These are phyloP conservation scores for Campopleginae sp. DNA, from an alignment of 2,888 invertebrate species.

Conservation along the genomic window DNA sequence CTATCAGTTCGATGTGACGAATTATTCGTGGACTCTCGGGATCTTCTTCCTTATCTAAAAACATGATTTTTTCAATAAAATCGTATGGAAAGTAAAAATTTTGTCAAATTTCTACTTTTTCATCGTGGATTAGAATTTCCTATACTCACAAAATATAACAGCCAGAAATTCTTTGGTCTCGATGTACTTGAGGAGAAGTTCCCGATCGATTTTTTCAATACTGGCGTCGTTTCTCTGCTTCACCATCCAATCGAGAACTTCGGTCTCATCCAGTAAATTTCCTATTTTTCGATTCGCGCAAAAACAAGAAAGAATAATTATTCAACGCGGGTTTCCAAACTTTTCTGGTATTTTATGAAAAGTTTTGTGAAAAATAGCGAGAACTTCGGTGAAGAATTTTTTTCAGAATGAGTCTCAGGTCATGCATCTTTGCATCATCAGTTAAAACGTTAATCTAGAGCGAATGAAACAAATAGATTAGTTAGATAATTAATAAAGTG, in stretches of 20 bases:
- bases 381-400: not conserved
- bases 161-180: constrained; percentile 96
- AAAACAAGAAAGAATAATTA: not conserved
- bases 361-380: not conserved
- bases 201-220: constrained; percentile 95
- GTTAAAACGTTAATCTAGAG: constrained; percentile 42
- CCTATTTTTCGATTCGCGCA: constrained; percentile 84
- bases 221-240: constrained; percentile 96
- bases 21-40: constrained; percentile 91
- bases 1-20: constrained; percentile 95
- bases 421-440: constrained; percentile 40
- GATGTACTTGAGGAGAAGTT: constrained; percentile 92
- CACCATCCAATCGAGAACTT: constrained; percentile 96
- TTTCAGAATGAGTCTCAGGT: constrained; percentile 10
- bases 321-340: not conserved
- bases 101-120: not conserved
- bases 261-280: constrained; percentile 90
- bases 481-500: not conserved
- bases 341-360: not conserved
- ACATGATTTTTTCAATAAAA: not conserved
- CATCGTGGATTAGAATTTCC: not conserved
- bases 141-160: constrained; percentile 94
- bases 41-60: constrained; percentile 92
- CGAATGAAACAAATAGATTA: constrained; percentile 34
- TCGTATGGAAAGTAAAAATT: not conserved